Percentiles rank a stretch among this genome's conserved stretches.
Conservation (phyloP, 1,140 invertebrate species). For the Zophobas atratus region DNA sequence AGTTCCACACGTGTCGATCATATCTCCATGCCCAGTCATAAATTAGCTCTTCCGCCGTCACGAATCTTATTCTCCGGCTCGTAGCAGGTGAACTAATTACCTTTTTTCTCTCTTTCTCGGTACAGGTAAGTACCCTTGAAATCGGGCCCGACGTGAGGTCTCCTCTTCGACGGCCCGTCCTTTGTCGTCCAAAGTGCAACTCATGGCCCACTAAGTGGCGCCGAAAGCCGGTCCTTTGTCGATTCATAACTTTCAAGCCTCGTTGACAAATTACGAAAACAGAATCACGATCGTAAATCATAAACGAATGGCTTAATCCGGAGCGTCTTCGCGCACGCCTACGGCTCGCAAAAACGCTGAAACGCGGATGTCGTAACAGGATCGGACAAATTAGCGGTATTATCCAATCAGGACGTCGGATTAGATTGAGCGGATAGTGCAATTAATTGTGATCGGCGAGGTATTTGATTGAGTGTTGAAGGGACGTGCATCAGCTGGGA, state of each 20-base stretch:
- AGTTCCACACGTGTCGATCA: slow-evolving; percentile 6
- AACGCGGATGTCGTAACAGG: slow-evolving; percentile 7
- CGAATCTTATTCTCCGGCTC: not conserved
- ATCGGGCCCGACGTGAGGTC: slow-evolving; percentile 9
- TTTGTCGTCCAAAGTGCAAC: slow-evolving; percentile 11
- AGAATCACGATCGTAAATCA: slow-evolving; percentile 9
- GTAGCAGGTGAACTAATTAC: slow-evolving; percentile 18
- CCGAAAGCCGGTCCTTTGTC: slow-evolving; percentile 6
- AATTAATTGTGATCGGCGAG: not conserved
- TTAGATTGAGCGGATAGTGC: slow-evolving; percentile 13
- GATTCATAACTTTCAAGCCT: slow-evolving; percentile 7
- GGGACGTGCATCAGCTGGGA: not conserved
- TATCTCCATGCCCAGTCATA: not conserved
- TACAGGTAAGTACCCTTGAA: slow-evolving; percentile 11
- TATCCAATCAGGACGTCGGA: slow-evolving; percentile 23
- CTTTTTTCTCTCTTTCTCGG: not conserved
- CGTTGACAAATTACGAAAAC: slow-evolving; percentile 26
- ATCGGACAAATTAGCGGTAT: slow-evolving; percentile 13
- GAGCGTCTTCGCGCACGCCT: not conserved
- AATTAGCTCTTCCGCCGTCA: not conserved
- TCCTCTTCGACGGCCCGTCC: not conserved
- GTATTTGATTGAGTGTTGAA: slow-evolving; percentile 3
- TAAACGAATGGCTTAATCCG: slow-evolving; percentile 3
- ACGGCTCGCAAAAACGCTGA: slow-evolving; percentile 13
- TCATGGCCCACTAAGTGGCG: not conserved